Conservation (phyloP, 2,888 invertebrate species). For the Omphaloscelis lunosa region DNA sequence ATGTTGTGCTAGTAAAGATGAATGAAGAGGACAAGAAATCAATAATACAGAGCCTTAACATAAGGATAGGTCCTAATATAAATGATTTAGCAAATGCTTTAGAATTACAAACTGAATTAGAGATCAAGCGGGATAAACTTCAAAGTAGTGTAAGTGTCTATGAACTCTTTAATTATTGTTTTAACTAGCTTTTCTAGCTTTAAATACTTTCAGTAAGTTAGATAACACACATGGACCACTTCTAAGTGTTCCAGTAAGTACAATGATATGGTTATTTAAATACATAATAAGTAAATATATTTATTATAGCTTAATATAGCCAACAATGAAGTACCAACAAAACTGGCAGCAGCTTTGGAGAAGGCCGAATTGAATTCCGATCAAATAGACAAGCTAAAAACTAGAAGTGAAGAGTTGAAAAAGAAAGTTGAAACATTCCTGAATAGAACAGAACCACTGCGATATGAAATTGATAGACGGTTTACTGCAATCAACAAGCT, state of each 20-base stretch:
- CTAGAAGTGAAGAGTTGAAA: slow-evolving; percentile 85
- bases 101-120: slow-evolving; percentile 78
- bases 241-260: neutral
- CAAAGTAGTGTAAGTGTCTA: slow-evolving; percentile 78
- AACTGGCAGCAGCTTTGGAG: slow-evolving; percentile 91
- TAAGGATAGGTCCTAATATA: slow-evolving; percentile 83
- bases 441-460: slow-evolving; percentile 82
- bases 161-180: neutral
- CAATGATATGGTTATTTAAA: neutral
- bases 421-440: slow-evolving; percentile 83
- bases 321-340: slow-evolving; percentile 92
- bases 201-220: neutral
- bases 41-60: slow-evolving; percentile 86
- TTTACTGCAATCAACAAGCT: slow-evolving; percentile 89
- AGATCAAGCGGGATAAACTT: slow-evolving; percentile 74
- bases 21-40: slow-evolving; percentile 83
- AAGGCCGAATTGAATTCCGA: slow-evolving; percentile 91
- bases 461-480: slow-evolving; percentile 84
- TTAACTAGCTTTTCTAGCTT: neutral
- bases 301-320: slow-evolving; percentile 91
- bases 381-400: slow-evolving; percentile 86
- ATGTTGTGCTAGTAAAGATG: slow-evolving; percentile 40
- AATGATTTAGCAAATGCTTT: slow-evolving; percentile 77
- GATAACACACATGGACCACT: neutral
- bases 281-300: neutral